Conservation (phyloP, 2,797 vertebrate species). For the Calcarius lapponicus region DNA sequence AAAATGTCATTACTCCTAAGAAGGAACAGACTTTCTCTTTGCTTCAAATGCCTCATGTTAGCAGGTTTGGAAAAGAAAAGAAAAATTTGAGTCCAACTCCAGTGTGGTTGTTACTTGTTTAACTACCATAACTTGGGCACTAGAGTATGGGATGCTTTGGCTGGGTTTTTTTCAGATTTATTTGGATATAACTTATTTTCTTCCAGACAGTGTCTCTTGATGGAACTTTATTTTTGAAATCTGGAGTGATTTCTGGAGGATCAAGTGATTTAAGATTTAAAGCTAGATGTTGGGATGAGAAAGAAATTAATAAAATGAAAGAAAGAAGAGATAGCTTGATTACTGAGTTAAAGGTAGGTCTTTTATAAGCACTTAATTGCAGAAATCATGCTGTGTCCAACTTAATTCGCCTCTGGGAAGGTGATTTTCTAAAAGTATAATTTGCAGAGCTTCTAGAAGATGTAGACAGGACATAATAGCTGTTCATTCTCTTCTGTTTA, state of each 20-base stretch:
- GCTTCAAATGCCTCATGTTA: not conserved
- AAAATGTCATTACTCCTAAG: not conserved
- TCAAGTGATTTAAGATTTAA: conserved; percentile 86
- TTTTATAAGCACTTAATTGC: not conserved
- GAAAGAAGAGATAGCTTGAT: conserved; percentile 81
- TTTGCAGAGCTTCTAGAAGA: not conserved
- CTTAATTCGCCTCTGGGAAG: not conserved
- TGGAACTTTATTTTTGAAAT: conserved; percentile 92
- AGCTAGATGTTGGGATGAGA: conserved; percentile 91
- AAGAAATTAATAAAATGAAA: conserved; percentile 84
- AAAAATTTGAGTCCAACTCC: not conserved
- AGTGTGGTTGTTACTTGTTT: not conserved
- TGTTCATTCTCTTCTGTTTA: not conserved
- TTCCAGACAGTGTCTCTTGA: conserved; percentile 90
- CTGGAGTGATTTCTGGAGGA: conserved; percentile 94
- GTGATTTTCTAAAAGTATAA: not conserved
- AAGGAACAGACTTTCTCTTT: not conserved
- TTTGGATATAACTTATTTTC: not conserved
- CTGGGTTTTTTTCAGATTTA: not conserved
- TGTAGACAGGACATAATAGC: not conserved
- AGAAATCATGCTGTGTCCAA: not conserved
- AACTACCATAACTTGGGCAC: accelerated
- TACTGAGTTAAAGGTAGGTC: conserved; percentile 84
- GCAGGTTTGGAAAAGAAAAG: not conserved
- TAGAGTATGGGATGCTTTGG: not conserved